Conservation (phyloP, 2,797 vertebrate genomes). For the Apodemus agrarius region DNA sequence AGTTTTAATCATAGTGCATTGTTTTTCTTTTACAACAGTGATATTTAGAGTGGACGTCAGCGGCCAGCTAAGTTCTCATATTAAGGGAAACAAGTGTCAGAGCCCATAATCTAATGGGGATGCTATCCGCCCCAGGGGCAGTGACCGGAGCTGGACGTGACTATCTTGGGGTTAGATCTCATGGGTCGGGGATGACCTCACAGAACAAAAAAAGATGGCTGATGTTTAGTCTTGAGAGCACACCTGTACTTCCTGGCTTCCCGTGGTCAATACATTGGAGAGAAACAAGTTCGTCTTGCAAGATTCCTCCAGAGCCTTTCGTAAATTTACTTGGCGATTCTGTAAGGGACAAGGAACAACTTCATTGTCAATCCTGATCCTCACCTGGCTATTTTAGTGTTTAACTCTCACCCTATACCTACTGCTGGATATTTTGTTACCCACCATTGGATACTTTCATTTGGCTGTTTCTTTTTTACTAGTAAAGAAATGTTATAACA, state of each 20-base stretch:
- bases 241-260: conserved; percentile 26
- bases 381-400: neutral
- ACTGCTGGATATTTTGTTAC: neutral
- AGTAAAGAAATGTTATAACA: neutral
- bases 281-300: conserved; percentile 27
- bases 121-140: neutral
- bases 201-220: neutral
- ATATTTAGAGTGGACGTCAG: conserved; percentile 57
- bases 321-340: neutral
- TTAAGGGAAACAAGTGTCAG: neutral
- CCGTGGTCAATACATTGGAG: neutral
- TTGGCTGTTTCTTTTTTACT: neutral
- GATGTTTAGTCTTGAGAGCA: neutral
- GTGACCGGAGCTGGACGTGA: neutral
- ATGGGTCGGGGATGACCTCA: neutral
- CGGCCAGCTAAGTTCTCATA: neutral
- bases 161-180: conserved; percentile 10
- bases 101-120: neutral
- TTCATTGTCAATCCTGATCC: neutral
- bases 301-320: conserved; percentile 5
- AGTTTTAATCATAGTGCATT: conserved; percentile 55
- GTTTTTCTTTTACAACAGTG: neutral
- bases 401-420: neutral
- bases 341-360: conserved; percentile 21
- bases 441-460: neutral